A percentile compares a stretch with the other conserved stretches of the same genome.
Conservation (phyloP, 2,888 invertebrate species). For the Pheosia gnoma region DNA sequence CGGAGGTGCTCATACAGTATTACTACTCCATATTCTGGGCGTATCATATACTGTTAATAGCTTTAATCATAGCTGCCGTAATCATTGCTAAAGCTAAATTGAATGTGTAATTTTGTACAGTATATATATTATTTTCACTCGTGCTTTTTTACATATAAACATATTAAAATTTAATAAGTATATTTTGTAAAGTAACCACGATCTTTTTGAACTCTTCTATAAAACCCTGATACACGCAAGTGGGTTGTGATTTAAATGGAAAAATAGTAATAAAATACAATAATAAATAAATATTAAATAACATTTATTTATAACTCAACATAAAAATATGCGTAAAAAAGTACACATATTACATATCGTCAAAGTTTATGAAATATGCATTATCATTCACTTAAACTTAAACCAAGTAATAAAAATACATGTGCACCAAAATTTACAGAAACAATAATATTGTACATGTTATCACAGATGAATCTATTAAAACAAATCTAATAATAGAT, state of each 20-base stretch:
- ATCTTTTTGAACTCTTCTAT: no score
- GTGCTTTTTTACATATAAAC: no score
- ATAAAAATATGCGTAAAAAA: constrained; percentile 16
- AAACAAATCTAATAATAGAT: neutral
- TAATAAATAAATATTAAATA: constrained; percentile 12
- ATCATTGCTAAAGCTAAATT: constrained; percentile 30
- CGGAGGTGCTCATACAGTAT: constrained; percentile 51
- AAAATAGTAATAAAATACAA: constrained; percentile 8
- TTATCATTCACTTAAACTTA: constrained; percentile 7
- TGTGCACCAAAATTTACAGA: constrained; percentile 16
- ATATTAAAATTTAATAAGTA: no score
- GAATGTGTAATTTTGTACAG: neutral
- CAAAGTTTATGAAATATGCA: constrained; percentile 2
- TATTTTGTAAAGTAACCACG: no score
- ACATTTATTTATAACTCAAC: constrained; percentile 19
- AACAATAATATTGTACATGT: constrained; percentile 16
- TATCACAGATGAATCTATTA: constrained; percentile 29
- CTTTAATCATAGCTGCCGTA: constrained; percentile 52
- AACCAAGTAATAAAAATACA: constrained; percentile 4
- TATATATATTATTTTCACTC: neutral
- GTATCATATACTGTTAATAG: constrained; percentile 60
- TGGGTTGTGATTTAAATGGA: no score
- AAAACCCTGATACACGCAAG: no score
- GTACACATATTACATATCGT: constrained; percentile 12
- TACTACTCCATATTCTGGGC: constrained; percentile 76